Conservation (phyloP, 2,888 invertebrate species). For the Drosophila fungiperda region DNA sequence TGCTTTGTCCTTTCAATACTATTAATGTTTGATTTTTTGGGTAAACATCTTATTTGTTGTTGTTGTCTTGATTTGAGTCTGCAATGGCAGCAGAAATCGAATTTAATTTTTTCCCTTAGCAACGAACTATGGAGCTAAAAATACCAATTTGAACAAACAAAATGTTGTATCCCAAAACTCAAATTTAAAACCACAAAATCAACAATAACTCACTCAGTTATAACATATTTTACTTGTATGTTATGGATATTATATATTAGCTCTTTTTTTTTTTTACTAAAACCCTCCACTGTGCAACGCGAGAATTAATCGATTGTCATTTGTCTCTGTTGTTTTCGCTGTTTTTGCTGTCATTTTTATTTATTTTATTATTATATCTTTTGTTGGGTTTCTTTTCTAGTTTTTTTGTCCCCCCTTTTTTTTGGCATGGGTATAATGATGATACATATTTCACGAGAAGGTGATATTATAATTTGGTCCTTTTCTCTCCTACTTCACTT, state of each 20-base stretch:
- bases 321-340: conserved; percentile 45
- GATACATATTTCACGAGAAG: conserved; percentile 53
- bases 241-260: background rate
- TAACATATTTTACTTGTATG: background rate
- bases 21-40: conserved; percentile 8
- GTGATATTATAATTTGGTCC: conserved; percentile 39
- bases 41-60: background rate
- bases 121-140: background rate
- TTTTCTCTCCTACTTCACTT: conserved; percentile 10
- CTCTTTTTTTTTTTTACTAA: background rate
- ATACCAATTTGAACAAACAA: background rate
- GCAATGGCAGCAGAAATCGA: conserved; percentile 11
- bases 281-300: conserved; percentile 31
- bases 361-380: conserved; percentile 28
- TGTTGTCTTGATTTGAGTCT: conserved; percentile 12
- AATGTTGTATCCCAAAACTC: background rate
- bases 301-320: conserved; percentile 68
- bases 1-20: background rate
- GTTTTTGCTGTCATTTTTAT: conserved; percentile 23
- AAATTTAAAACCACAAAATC: background rate
- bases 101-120: background rate
- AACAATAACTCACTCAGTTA: background rate
- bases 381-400: background rate
- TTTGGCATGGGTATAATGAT: conserved; percentile 34
- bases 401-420: background rate